Base-by-base conservation (phyloP, 2,797 vertebrate species). In the Nannoperca australis region DNA sequence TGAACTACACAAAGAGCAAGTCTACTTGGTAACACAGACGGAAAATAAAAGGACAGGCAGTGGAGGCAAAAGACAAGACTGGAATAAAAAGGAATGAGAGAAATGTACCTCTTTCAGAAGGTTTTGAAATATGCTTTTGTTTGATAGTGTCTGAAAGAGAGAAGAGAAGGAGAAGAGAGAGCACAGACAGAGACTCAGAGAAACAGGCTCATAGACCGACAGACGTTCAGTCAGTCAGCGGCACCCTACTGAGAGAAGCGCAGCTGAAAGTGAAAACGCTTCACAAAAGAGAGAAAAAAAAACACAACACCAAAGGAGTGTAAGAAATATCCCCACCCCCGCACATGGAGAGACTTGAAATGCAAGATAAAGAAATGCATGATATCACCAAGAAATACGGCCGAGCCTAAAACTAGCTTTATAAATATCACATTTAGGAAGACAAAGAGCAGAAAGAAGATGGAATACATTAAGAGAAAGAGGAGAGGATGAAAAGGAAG, bases 51-150 rank as follows among this genome's bases (percentile, higher is more conserved):
- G 79, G 78, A 77, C 82, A 92, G 91, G 91, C 93, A 94, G 90
- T 90, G 86, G 92, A 77, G 93, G 91, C 83, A 73, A 88, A 88
- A 81, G 79, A 92, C 93, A 92, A 81, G 75, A 74, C 74, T 53
- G 70, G 74, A 81, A 70, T 68, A 86, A 81, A 78, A 94, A 73
- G 73, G 62, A 90, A 92, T 94, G 91, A 96, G 93, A 95, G 92
- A 95, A 93, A 91, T 94, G 95, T 99, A 99, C 97, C 98, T 99
- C 97, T 95, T 96, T 98, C 97, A 92, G 98, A 97, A 96, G 97
- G 95, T 99, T 99, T 98, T 95, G 97, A 97, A 97, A 96, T 96
- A 97, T 98, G 97, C 97, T 98, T 99, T 97, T 98, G 97, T 99
- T 98, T 98, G 97, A 97, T 96, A 98, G 97, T 95, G 96, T 99